Evolutionary conservation across 2,888 invertebrate genomes (phyloP).

Genomic region (Pseudococcus longispinus): DNA sequence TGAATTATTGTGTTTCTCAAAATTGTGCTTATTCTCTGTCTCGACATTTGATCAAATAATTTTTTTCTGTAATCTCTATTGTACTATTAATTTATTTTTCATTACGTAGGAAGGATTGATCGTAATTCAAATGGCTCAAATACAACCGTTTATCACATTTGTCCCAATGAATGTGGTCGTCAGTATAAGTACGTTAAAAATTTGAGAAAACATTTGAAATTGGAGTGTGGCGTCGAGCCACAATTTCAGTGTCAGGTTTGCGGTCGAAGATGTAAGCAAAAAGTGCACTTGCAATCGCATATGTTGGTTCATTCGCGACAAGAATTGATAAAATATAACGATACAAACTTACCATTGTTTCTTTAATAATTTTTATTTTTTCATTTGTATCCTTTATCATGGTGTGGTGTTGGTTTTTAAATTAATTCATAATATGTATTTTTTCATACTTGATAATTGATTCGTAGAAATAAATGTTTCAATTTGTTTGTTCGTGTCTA

Average conservation of each 20-base stretch:
- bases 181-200: constrained; percentile 59
- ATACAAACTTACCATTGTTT: background rate
- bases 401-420: too few relatives aligned
- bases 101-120: background rate
- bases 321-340: background rate
- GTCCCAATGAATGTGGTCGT: constrained; percentile 58
- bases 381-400: background rate
- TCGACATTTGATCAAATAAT: too few relatives aligned
- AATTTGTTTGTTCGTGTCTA: too few relatives aligned
- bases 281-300: constrained; percentile 59
- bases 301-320: background rate
- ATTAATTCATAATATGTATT: too few relatives aligned
- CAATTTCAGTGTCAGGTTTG: constrained; percentile 63
- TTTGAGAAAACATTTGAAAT: constrained; percentile 60
- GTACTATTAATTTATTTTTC: background rate
- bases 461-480: too few relatives aligned
- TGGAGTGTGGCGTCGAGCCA: constrained; percentile 61
- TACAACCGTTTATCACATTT: background rate
- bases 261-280: constrained; percentile 60
- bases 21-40: too few relatives aligned
- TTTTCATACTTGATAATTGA: too few relatives aligned
- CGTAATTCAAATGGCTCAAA: background rate
- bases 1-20: too few relatives aligned
- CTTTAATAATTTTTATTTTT: background rate
- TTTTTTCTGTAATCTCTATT: background rate